These are phyloP conservation scores for Forbesichthys papilliferus DNA, from an alignment of 2,113 vertebrate genomes.

Conservation along the genomic window DNA sequence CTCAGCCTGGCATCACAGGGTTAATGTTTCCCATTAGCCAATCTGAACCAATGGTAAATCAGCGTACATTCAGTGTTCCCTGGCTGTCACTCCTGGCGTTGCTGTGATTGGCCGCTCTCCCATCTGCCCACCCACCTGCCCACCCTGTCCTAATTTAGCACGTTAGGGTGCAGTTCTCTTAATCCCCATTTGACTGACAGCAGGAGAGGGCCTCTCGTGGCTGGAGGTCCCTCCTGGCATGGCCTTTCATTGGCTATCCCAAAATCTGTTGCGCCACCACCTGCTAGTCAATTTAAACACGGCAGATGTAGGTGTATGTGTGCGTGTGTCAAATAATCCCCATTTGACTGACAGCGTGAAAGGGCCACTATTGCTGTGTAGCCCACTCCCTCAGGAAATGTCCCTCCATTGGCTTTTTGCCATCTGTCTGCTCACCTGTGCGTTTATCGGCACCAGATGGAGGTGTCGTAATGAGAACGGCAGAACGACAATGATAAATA, in stretches of 20 bases:
- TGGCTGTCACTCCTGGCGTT: conserved; percentile 72
- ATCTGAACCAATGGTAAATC: conserved; percentile 16
- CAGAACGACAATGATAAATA: conserved; percentile 27
- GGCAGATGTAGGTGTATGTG: conserved; percentile 54
- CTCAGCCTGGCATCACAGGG: too few species aligned
- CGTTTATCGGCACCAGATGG: conserved; percentile 51
- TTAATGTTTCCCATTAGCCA: conserved; percentile 16
- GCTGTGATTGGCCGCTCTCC: conserved; percentile 59
- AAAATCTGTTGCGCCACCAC: conserved; percentile 46
- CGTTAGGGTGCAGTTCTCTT: conserved; percentile 64
- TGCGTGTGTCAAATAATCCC: conserved; percentile 55
- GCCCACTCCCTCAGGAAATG: conserved; percentile 48
- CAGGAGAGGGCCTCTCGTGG: conserved; percentile 69
- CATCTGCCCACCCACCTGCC: conserved; percentile 68
- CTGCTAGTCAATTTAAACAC: conserved; percentile 54
- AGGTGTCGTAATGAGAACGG: conserved; percentile 39
- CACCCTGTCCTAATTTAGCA: conserved; percentile 62
- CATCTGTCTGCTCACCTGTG: conserved; percentile 71
- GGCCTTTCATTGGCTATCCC: conserved; percentile 57
- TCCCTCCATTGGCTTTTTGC: conserved; percentile 54
- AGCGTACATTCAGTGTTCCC: conserved; percentile 44
- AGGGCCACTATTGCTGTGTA: conserved; percentile 52
- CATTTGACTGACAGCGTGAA: conserved; percentile 72
- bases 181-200: conserved; percentile 79
- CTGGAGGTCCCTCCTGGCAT: conserved; percentile 65